A percentile compares a stretch with the other conserved stretches of the same genome.
Evolutionary conservation across 1,140 invertebrate species (phyloP).

Genomic region (Magallana angulata): DNA sequence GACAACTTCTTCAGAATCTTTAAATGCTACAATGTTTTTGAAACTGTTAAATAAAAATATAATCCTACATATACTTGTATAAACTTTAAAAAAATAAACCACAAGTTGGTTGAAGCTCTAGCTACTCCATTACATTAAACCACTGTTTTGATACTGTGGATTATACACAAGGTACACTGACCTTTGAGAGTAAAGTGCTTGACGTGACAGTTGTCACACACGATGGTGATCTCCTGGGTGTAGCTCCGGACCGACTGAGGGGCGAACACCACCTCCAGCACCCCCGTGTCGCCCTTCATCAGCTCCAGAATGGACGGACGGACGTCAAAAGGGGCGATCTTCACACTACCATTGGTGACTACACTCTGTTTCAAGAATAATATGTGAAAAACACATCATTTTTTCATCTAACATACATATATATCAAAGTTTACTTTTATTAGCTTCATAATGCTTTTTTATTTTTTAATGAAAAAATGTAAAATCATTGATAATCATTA

Average conservation of each 20-base stretch:
- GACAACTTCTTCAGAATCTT: too few relatives aligned
- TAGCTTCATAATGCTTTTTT: too few relatives aligned
- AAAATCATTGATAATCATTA: too few relatives aligned
- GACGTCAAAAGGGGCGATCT: conserved; percentile 76
- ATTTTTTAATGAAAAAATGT: too few relatives aligned
- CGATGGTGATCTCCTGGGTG: conserved; percentile 71
- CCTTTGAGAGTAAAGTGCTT: conserved; percentile 77
- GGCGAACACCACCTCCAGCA: conserved; percentile 76
- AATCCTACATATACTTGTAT: too few relatives aligned
- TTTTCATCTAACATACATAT: neutral
- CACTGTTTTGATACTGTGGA: too few relatives aligned
- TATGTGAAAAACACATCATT: neutral
- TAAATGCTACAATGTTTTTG: too few relatives aligned
- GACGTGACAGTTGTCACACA: conserved; percentile 79
- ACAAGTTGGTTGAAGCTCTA: too few relatives aligned
- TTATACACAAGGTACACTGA: conserved; percentile 41
- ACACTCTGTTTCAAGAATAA: conserved; percentile 64
- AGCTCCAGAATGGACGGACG: conserved; percentile 77
- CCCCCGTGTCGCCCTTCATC: conserved; percentile 66
- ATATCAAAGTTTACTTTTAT: neutral
- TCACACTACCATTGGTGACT: conserved; percentile 67
- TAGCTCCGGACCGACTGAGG: conserved; percentile 69
- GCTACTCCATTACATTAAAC: too few relatives aligned
- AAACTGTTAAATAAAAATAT: too few relatives aligned
- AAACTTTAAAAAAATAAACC: too few relatives aligned